Evolutionary conservation across 2,113 vertebrate genomes (phyloP).

Genomic region (Neodontobutis hainanensis): DNA sequence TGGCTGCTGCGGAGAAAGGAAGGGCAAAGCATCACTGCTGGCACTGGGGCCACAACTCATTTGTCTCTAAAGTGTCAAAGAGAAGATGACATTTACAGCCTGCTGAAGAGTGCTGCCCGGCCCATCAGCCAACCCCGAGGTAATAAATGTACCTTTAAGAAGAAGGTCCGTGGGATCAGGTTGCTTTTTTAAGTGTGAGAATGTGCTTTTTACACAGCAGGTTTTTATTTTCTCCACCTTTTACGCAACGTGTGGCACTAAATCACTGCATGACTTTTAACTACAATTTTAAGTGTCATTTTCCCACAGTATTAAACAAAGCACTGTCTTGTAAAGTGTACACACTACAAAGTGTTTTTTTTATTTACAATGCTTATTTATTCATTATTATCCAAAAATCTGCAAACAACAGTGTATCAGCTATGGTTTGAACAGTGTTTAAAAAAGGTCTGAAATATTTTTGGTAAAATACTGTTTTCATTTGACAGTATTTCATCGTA

Average conservation of each 20-base stretch:
- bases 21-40: conserved; percentile 62
- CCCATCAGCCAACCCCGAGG: conserved; percentile 89
- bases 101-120: conserved; percentile 90
- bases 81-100: conserved; percentile 98
- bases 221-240: conserved; percentile 79
- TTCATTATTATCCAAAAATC: too few species aligned
- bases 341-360: too few species aligned
- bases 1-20: conserved; percentile 47
- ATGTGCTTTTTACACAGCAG: conserved; percentile 84
- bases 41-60: conserved; percentile 84
- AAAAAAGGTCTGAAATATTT: conserved; percentile 1
- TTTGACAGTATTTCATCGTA: too few species aligned
- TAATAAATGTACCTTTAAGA: conserved; percentile 98
- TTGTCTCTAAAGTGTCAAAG: conserved; percentile 95
- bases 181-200: conserved; percentile 74
- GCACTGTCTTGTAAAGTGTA: too few species aligned
- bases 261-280: conserved; percentile 9
- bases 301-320: too few species aligned
- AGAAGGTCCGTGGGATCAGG: conserved; percentile 85
- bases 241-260: conserved; percentile 85
- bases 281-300: too few species aligned
- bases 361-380: too few species aligned
- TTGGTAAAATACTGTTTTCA: neutral
- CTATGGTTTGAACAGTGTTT: too few species aligned
- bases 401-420: too few species aligned